A percentile compares a stretch with the other conserved stretches of the same genome.
phyloP scores from a whole-genome alignment of 2,888 invertebrate genomes.

The Carpatolechia fugitivella region DNA sequence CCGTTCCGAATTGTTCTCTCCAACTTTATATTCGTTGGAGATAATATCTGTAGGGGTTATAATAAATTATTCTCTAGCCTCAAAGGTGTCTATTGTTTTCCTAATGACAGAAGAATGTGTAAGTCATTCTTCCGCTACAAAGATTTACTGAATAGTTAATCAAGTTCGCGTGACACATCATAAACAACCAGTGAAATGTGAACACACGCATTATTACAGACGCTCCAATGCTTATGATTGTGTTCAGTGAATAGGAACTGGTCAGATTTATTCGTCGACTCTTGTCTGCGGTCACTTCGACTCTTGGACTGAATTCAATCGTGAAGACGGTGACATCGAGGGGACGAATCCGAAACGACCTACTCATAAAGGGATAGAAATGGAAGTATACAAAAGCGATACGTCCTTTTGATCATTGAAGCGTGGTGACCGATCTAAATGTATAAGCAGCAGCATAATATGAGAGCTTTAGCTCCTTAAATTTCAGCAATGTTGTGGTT shows the following conservation, averaged over 20 bases:
- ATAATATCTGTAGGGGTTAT: neutral
- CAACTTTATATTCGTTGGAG: neutral
- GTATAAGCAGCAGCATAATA: no score
- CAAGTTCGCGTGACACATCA: neutral
- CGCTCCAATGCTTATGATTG: conserved; percentile 32
- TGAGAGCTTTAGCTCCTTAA: no score
- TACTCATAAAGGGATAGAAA: conserved; percentile 29
- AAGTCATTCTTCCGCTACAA: neutral
- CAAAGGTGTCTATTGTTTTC: neutral
- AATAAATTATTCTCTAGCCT: neutral
- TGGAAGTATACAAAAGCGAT: conserved; percentile 24
- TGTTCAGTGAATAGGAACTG: conserved; percentile 34
- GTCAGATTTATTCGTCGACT: conserved; percentile 42
- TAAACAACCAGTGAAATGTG: conserved; percentile 4
- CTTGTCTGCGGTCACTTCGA: conserved; percentile 43
- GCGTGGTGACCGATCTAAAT: conserved; percentile 37
- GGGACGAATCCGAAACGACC: conserved; percentile 33
- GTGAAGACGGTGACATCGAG: conserved; percentile 42
- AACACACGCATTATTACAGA: conserved; percentile 1
- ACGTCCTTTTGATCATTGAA: conserved; percentile 43
- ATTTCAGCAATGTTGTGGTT: no score
- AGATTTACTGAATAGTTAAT: conserved; percentile 3
- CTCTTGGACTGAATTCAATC: conserved; percentile 46
- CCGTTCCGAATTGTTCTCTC: conserved; percentile 7
- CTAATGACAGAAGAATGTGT: neutral